Evolutionary conservation across 2,888 invertebrate genomes (phyloP), one percentile per base, ranked within the genome.

Genomic region (Eucera pruinosa): DNA sequence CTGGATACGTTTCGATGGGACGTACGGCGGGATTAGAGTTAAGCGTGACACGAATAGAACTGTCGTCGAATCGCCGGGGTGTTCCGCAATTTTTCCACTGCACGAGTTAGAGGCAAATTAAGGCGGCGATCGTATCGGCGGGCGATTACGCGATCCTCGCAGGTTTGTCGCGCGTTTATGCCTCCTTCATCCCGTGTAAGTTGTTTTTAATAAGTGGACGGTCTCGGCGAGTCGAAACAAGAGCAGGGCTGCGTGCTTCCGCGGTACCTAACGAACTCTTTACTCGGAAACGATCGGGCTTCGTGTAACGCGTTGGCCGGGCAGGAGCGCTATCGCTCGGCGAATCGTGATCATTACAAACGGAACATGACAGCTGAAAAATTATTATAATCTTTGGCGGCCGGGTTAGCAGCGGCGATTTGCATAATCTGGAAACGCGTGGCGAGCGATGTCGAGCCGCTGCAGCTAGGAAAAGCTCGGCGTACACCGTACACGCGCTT

Each of bases 351-450:
- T 71, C 78, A 57, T 71, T 78, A 58, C 66, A 62, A 78, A 78
- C 62, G 66, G 43, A 72, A 78, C 78, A 72, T 76, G 78, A 78
- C 78, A 78, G 71, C 62, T 58, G 64, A 78, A 65, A 58, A 78
- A 64, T 78, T 72, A 64, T 79, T 64, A 52, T 68, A 72, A 78
- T 79, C 79, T 78, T 68, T 30, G 61, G 39, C 58, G 43, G 54
- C 7, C 64, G 64, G 55, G 58, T 77, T 50, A 72, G 67, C 60
- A 64, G 57, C 43, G 60, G 36, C 80, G 69, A 82, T 84, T 85
- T 82, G 80, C 84, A 82, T 84, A 85, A 85, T 78, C 69, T 76
- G 64, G 57, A 52, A 57, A 70, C 58, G 61, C 13, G 61, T 60
- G 69, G 55, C 61, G 41, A 27, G 5, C 7, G 9, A 6, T 9